phyloP scores from a whole-genome alignment of 2,888 invertebrate species.

The Microctonus brassicae region DNA sequence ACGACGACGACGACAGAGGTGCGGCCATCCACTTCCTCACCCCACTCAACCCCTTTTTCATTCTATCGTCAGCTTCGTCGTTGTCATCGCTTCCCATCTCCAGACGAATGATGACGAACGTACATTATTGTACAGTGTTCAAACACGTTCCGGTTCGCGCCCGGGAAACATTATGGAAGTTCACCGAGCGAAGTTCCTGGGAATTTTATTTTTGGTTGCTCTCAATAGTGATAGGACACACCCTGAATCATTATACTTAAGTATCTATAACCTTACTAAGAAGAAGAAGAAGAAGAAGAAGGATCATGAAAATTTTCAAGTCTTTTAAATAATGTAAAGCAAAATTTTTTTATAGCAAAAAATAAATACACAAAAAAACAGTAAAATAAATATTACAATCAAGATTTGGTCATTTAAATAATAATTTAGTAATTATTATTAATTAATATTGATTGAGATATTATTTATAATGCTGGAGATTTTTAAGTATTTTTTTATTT shows the following conservation, averaged over 20 bases:
- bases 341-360: no score
- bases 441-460: no score
- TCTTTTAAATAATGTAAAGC: not conserved
- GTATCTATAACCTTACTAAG: no score
- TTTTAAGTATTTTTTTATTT: no score
- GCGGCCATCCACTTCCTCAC: slow-evolving; percentile 15
- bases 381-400: no score
- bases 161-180: slow-evolving; percentile 49
- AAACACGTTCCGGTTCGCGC: slow-evolving; percentile 48
- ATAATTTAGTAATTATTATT: no score
- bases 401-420: no score
- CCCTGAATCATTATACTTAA: not conserved
- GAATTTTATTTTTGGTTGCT: slow-evolving; percentile 46
- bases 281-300: no score
- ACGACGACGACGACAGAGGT: slow-evolving; percentile 26
- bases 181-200: slow-evolving; percentile 51
- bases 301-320: not conserved
- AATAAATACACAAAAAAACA: no score
- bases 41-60: not conserved
- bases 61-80: not conserved
- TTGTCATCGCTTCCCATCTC: slow-evolving; percentile 12
- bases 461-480: no score
- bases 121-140: slow-evolving; percentile 36
- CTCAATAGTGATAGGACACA: slow-evolving; percentile 20
- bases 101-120: slow-evolving; percentile 44